These are phyloP conservation scores for Osmerus mordax DNA, from an alignment of 2,113 vertebrate genomes.

Conservation along the genomic window DNA sequence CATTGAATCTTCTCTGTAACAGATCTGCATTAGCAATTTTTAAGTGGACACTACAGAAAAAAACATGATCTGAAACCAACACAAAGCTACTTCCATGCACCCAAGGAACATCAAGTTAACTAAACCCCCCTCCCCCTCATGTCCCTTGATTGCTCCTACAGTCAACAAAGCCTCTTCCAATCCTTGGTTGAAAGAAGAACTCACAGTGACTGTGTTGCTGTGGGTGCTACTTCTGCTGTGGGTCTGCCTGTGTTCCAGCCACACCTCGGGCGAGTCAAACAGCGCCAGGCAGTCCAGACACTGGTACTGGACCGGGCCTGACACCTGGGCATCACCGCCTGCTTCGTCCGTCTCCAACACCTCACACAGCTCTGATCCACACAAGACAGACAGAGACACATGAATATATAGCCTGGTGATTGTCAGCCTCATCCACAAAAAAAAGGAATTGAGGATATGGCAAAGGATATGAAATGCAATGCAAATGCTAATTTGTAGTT, in stretches of 20 bases:
- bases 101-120: too few relatives aligned
- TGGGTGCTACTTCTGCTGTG: conserved; percentile 75
- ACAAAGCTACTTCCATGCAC: too few relatives aligned
- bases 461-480: too few relatives aligned
- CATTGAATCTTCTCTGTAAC: neutral
- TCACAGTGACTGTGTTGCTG: conserved; percentile 57
- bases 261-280: conserved; percentile 79
- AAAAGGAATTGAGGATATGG: too few relatives aligned
- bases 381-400: neutral
- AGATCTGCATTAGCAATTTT: too few relatives aligned
- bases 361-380: conserved; percentile 63
- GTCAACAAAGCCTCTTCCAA: neutral
- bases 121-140: too few relatives aligned
- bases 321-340: conserved; percentile 23
- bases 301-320: conserved; percentile 82
- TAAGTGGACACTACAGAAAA: too few relatives aligned
- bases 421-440: too few relatives aligned
- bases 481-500: too few relatives aligned
- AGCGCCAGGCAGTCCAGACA: conserved; percentile 85
- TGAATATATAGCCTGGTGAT: neutral
- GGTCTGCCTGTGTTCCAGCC: conserved; percentile 80
- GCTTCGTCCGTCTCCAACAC: conserved; percentile 56
- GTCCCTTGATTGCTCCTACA: too few relatives aligned
- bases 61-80: too few relatives aligned
- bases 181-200: conserved; percentile 35